Percentiles rank a stretch among this genome's conserved stretches.
These are phyloP conservation scores for Ispidina lecontei DNA, from an alignment of 2,797 vertebrate species.

Conservation along the genomic window DNA sequence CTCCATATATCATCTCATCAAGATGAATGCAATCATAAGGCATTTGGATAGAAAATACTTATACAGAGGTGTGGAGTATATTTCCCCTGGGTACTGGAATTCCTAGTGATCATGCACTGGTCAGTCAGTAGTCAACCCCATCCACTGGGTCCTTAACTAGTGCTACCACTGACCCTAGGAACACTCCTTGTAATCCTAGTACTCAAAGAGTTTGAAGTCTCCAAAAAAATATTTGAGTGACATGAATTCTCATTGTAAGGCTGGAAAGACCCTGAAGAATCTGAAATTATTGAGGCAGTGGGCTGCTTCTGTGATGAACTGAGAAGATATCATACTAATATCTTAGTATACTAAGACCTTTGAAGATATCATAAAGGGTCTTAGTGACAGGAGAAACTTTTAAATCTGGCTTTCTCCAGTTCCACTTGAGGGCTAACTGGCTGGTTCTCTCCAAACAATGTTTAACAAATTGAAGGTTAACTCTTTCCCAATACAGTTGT, in stretches of 20 bases:
- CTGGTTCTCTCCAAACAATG: background rate
- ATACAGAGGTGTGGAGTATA: background rate
- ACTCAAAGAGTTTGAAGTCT: background rate
- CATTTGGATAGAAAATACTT: background rate
- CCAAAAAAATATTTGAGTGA: background rate
- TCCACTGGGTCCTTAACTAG: background rate
- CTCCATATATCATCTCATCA: background rate
- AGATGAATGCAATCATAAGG: background rate
- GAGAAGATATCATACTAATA: background rate
- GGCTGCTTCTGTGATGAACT: background rate
- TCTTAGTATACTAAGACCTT: too few relatives aligned
- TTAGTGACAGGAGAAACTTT: background rate
- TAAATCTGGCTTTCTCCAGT: background rate
- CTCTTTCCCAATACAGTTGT: background rate
- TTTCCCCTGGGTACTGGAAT: background rate
- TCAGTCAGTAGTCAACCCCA: background rate
- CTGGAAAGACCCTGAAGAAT: background rate
- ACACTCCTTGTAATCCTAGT: background rate
- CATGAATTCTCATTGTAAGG: background rate
- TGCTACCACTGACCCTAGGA: background rate
- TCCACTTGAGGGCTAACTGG: background rate
- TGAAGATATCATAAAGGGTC: too few relatives aligned
- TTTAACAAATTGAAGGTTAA: background rate
- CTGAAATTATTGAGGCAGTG: background rate
- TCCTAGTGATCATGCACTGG: accelerated